Evolutionary conservation across 2,888 invertebrate genomes (phyloP), one percentile per base, ranked within the genome.

Genomic region (Zeuzera pyrina): DNA sequence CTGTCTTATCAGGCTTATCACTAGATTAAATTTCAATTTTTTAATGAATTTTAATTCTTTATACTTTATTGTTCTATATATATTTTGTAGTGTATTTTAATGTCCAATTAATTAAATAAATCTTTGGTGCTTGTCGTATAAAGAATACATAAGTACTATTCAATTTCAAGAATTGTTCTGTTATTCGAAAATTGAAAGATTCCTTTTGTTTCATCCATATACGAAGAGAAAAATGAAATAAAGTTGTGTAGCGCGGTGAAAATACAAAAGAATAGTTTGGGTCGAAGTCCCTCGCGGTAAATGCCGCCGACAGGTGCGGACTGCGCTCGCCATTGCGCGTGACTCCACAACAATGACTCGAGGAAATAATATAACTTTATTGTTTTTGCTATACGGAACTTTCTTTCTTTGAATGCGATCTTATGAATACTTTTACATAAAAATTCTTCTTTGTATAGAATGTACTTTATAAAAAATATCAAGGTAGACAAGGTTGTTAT

Each of bases 211-310:
- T 42, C 45, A 52, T 50, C 47, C 47, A 56, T 43, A 57, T 49
- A 41, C 11, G 22, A 38, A 40, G 53, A 50, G 57, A 54, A 55
- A 63, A 60, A 61, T 61, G 50, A 58, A 65, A 68, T 61, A 58
- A 61, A 58, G 47, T 57, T 62, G 47, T 45, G 41, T 55, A 41
- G 51, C 44, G 42, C 42, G 43, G 41, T 52, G 43, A 47, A 57
- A 62, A 60, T 47, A 70, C 65, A 72, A 70, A 67, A 57, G 57
- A 65, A 67, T 63, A 62, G 66, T 68, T 71, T 57, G 52, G 52
- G 57, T 56, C 44, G 52, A 39, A 55, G 49, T 65, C 66, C 65
- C 67, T 43, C 36, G 64, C 44, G 66, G 65, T 57, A 52, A 66
- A 57, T 66, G 65, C 56, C 49, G 32, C 10, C 24, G 70, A 58